phyloP scores from a whole-genome alignment of 2,113 vertebrate species.

The Dermatemys mawii region DNA sequence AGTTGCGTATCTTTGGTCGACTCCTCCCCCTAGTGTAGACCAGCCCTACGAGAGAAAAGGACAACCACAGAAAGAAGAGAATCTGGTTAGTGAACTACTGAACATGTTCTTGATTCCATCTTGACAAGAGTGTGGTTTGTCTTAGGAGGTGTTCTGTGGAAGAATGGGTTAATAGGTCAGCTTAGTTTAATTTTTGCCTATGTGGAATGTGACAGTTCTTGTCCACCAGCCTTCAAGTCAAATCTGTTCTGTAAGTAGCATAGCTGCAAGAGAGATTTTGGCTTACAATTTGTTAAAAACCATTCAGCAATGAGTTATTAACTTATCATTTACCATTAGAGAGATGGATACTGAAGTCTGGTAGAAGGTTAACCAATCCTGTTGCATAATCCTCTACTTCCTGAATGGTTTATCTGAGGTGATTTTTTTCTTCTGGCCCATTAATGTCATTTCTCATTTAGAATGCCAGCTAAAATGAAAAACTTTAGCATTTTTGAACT shows the following conservation, averaged over 20 bases:
- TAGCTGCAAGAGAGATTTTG: not conserved
- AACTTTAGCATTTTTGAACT: accelerated
- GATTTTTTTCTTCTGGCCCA: not conserved
- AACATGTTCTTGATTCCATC: no score
- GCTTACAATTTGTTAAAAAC: not conserved
- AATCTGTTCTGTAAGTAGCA: not conserved
- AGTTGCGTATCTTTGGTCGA: no score
- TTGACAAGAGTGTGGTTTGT: no score
- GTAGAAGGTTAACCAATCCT: no score
- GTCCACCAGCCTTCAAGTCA: no score
- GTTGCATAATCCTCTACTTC: not conserved
- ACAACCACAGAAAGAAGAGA: not conserved
- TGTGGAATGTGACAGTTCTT: no score
- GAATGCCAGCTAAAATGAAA: not conserved
- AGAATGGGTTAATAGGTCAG: no score
- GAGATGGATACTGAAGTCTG: not conserved
- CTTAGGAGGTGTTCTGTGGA: no score
- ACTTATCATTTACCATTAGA: not conserved
- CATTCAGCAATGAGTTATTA: not conserved
- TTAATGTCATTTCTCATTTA: no score
- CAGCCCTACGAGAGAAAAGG: no score
- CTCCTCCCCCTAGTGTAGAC: no score
- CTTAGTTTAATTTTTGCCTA: no score
- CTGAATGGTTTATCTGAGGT: not conserved
- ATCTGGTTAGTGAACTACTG: not conserved